Conservation (phyloP, 2,888 invertebrate species). For the Caenorhabditis becei region DNA sequence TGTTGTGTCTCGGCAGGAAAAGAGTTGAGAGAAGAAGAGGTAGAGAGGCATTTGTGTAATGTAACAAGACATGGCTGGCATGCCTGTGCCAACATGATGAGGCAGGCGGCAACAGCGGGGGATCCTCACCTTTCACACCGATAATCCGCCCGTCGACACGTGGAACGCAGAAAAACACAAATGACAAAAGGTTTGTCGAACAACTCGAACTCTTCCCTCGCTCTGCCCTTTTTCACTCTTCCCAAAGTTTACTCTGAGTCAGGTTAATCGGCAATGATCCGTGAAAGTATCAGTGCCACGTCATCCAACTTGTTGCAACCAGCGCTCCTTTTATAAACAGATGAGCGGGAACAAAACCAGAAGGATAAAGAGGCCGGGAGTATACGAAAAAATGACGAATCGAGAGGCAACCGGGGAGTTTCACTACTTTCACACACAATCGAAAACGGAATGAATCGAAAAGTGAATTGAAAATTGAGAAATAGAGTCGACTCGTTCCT, state of each 20-base stretch:
- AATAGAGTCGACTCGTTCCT: not conserved
- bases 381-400: conserved; percentile 19
- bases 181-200: conserved; percentile 1
- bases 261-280: conserved; percentile 12
- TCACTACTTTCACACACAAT: conserved; percentile 39
- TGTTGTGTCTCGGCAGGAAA: conserved; percentile 45
- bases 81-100: conserved; percentile 56
- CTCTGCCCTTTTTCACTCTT: not conserved
- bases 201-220: not conserved
- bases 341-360: conserved; percentile 30
- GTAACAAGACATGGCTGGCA: conserved; percentile 57
- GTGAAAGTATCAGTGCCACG: conserved; percentile 29
- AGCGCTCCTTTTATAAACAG: conserved; percentile 54
- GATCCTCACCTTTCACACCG: conserved; percentile 30
- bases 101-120: conserved; percentile 10
- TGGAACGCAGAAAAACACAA: not conserved
- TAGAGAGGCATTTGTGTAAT: conserved; percentile 49
- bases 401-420: conserved; percentile 2
- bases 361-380: conserved; percentile 37
- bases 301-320: conserved; percentile 41
- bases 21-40: conserved; percentile 27
- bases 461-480: conserved; percentile 1
- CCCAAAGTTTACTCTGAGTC: conserved; percentile 6
- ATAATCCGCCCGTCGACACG: not conserved
- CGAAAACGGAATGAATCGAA: conserved; percentile 7